Evolutionary conservation across 2,113 vertebrate genomes (phyloP).

Genomic region (Caranx ignobilis): DNA sequence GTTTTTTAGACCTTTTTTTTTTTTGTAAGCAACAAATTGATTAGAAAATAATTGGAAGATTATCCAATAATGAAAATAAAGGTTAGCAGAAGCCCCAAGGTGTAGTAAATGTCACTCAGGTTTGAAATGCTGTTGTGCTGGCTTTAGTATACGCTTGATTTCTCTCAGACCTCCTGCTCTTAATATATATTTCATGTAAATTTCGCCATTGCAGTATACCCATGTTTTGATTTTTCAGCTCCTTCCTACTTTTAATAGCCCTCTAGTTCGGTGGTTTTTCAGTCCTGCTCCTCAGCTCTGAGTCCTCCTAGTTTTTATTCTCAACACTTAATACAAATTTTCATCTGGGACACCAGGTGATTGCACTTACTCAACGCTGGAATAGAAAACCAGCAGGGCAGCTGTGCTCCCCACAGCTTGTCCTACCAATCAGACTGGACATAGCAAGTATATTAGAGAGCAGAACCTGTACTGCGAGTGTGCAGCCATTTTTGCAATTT

Average conservation of each 20-base stretch:
- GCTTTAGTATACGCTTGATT: no score
- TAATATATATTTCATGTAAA: background rate
- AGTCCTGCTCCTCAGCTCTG: background rate
- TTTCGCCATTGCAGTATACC: background rate
- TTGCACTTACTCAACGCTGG: background rate
- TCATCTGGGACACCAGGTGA: conserved; percentile 16
- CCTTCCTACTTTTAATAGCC: background rate
- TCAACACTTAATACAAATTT: conserved; percentile 5
- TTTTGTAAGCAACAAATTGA: no score
- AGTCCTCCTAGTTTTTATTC: conserved; percentile 21
- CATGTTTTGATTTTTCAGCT: background rate
- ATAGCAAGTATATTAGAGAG: background rate
- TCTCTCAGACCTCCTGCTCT: background rate
- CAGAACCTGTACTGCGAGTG: background rate
- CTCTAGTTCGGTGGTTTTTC: background rate
- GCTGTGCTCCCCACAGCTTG: background rate
- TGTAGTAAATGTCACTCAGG: no score
- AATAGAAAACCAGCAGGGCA: conserved; percentile 3
- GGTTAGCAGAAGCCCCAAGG: no score
- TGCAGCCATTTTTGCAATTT: background rate
- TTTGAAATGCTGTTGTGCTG: no score
- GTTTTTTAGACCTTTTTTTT: no score
- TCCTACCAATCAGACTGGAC: background rate
- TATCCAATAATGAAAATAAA: no score
- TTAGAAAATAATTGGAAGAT: no score